Evolutionary conservation across 92 coral and sea anemone species (phyloP), one percentile per base, ranked within the genome.

Genomic region (Chrysogorgia sp.): DNA sequence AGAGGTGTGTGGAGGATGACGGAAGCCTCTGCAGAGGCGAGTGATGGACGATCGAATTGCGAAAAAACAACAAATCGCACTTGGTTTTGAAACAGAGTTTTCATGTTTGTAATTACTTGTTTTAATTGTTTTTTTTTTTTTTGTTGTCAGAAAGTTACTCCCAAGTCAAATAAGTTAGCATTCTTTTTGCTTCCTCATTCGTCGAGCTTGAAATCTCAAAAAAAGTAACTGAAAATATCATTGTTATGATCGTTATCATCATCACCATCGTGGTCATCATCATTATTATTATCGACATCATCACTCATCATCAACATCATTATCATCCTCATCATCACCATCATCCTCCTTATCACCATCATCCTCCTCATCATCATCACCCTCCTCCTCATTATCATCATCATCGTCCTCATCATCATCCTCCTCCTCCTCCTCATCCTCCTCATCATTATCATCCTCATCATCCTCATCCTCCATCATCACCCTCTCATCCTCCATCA

Each of bases 141-240:
- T 30, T 67, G 49, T 77, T n/a, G n/a, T 3, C 77, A 92, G 97
- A 86, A 91, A 76, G 84, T 88, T 34, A 65, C 84, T 13, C 98
- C 98, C 6, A 93, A 91, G 79, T 93, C 92, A 56, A 92, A 88
- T 68, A 93, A 93, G 72, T 91, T 93, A 63, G 98, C 98, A 0
- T 93, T 93, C 77, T 91, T 89, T 59, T 55, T 93, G 34, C 96
- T 89, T 60, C 94, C 98, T 4, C 93, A 93, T 79, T 74, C 96
- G 4, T 83, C 97, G 26, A 93, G 90, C 66, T 87, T 96, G 15
- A 93, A 91, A 59, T 84, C 96, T 31, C 80, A 91, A 29, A 93
- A 91, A 67, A 89, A 89, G 97, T 93, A 50, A 71, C 82, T 87
- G 28, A 30, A 32, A 22, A 37, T 6, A 47, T 47, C 53, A 47